These are phyloP conservation scores for Orchestes rusci DNA, from an alignment of 2,888 invertebrate species.

Conservation along the genomic window DNA sequence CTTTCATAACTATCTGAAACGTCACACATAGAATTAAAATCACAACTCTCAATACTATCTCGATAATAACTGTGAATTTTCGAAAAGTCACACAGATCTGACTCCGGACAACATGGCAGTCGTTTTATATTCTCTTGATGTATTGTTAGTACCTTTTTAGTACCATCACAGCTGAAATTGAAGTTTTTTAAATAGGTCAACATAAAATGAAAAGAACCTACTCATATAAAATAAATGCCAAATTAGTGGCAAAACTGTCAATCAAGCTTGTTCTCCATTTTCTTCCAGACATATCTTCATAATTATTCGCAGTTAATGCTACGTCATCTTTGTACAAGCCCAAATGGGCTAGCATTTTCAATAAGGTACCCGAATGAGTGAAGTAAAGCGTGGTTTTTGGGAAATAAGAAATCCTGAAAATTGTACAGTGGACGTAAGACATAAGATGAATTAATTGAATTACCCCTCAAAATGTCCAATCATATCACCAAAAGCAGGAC, in stretches of 20 bases:
- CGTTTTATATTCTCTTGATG: conserved; percentile 68
- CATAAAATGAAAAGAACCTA: conserved; percentile 26
- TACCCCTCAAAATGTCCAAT: conserved; percentile 60
- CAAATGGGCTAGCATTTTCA: conserved; percentile 67
- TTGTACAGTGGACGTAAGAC: background rate
- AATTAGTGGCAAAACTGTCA: conserved; percentile 72
- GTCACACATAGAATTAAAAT: conserved; percentile 60
- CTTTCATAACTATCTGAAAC: conserved; percentile 4
- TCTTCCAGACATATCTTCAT: conserved; percentile 41
- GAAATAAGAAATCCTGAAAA: conserved; percentile 32
- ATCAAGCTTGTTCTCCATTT: conserved; percentile 58
- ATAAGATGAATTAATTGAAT: conserved; percentile 25
- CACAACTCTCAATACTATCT: conserved; percentile 57
- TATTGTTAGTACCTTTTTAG: conserved; percentile 55
- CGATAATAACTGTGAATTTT: conserved; percentile 51
- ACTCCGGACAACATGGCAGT: conserved; percentile 59
- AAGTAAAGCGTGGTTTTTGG: conserved; percentile 57
- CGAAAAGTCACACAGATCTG: conserved; percentile 59
- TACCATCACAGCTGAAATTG: conserved; percentile 39
- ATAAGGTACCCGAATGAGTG: conserved; percentile 74
- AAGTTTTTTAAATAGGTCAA: too few relatives aligned
- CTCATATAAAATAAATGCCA: conserved; percentile 61
- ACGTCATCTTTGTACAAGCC: conserved; percentile 62
- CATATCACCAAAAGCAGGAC: conserved; percentile 64
- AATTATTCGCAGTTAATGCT: conserved; percentile 52